These are phyloP conservation scores for Acipenser ruthenus DNA, from an alignment of 2,797 vertebrate genomes.

Conservation along the genomic window DNA sequence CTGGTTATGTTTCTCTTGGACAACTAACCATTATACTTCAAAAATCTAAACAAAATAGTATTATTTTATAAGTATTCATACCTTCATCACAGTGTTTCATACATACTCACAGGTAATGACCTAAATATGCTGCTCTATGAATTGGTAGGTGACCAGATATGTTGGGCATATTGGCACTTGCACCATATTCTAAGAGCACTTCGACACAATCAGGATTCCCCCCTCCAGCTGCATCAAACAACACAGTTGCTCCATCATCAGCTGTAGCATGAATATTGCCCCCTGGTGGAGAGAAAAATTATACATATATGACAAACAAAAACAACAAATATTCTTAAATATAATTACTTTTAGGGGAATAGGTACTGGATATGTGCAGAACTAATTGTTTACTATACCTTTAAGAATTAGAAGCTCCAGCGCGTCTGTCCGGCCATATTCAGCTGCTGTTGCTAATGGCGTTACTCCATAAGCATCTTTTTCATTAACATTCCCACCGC, in stretches of 20 bases:
- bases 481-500: constrained; percentile 60
- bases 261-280: constrained; percentile 68
- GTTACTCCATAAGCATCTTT: constrained; percentile 67
- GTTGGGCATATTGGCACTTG: constrained; percentile 68
- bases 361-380: not conserved
- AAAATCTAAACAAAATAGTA: not conserved
- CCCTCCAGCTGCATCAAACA: constrained; percentile 73
- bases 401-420: constrained; percentile 77
- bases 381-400: constrained; percentile 43
- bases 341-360: too few relatives aligned
- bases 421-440: constrained; percentile 63
- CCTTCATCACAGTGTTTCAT: constrained; percentile 10
- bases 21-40: not conserved
- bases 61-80: too few relatives aligned
- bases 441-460: constrained; percentile 67
- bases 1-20: not conserved
- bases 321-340: too few relatives aligned
- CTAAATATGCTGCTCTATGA: constrained; percentile 74
- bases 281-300: constrained; percentile 46
- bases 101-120: constrained; percentile 73
- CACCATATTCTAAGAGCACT: constrained; percentile 70
- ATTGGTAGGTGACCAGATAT: constrained; percentile 71
- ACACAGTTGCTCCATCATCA: constrained; percentile 62
- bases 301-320: too few relatives aligned
- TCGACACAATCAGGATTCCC: constrained; percentile 71